Percentiles rank a stretch among this genome's conserved stretches.
These are phyloP conservation scores for Cyrtorhinus lividipennis DNA, from an alignment of 1,140 invertebrate species.

Conservation along the genomic window DNA sequence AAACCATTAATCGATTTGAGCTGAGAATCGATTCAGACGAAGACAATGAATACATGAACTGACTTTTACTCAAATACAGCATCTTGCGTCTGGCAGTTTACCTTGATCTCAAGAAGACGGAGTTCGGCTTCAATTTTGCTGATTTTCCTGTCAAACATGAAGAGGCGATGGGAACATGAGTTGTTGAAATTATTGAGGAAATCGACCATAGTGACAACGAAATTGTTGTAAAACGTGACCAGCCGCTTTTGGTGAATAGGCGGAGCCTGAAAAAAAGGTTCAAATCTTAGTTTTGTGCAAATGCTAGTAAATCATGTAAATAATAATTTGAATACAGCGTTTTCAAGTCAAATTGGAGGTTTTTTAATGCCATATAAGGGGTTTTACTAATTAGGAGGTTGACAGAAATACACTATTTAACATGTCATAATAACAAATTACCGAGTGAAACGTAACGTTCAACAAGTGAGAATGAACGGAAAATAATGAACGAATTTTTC, in stretches of 20 bases:
- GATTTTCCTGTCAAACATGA: slow-evolving; percentile 63
- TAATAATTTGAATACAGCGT: too few species aligned
- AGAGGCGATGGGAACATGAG: slow-evolving; percentile 71
- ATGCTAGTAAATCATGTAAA: too few species aligned
- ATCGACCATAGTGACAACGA: slow-evolving; percentile 66
- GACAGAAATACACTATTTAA: too few species aligned
- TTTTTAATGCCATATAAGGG: too few species aligned
- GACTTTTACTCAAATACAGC: slow-evolving; percentile 23
- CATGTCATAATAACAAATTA: too few species aligned
- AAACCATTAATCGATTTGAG: not conserved
- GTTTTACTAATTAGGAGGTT: too few species aligned
- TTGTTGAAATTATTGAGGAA: slow-evolving; percentile 79
- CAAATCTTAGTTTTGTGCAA: too few species aligned
- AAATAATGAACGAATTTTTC: too few species aligned
- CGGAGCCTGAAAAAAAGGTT: slow-evolving; percentile 40
- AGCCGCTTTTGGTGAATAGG: slow-evolving; percentile 81
- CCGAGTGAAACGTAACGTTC: too few species aligned
- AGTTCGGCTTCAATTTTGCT: slow-evolving; percentile 74
- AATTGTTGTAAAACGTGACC: slow-evolving; percentile 84
- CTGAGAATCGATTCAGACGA: not conserved
- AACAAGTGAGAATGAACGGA: too few species aligned
- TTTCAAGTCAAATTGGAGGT: too few species aligned
- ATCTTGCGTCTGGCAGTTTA: slow-evolving; percentile 36
- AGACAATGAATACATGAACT: not conserved
- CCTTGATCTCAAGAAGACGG: slow-evolving; percentile 73